Conservation (phyloP, 2,113 vertebrate genomes). For the Isurus oxyrinchus region DNA sequence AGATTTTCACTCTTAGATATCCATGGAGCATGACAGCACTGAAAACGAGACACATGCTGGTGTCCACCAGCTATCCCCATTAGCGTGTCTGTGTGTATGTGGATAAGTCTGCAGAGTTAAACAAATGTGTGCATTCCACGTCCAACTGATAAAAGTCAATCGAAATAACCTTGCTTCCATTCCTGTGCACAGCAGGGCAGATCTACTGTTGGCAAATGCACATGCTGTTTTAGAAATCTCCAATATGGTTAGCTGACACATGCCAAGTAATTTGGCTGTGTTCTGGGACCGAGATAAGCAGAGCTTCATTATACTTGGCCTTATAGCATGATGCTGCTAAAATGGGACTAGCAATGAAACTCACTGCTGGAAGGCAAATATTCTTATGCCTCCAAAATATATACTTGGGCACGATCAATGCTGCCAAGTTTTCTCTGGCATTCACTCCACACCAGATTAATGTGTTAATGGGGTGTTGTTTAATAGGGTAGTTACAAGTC, state of each 20-base stretch:
- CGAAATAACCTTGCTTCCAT: background rate
- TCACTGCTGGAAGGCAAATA: conserved; percentile 9
- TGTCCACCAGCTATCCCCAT: background rate
- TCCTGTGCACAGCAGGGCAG: background rate
- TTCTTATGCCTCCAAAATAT: background rate
- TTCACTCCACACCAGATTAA: background rate
- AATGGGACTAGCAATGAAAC: background rate
- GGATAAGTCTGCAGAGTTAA: background rate
- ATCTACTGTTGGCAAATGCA: background rate
- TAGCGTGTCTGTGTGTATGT: background rate
- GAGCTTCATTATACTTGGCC: background rate
- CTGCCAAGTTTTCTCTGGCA: background rate
- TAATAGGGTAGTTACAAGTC: conserved; percentile 10
- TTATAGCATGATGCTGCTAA: background rate
- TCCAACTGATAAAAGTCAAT: conserved; percentile 19
- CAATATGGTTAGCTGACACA: background rate
- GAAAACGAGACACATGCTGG: background rate
- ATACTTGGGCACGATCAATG: background rate
- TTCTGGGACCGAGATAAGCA: background rate
- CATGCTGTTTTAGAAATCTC: conserved; percentile 11
- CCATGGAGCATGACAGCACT: background rate
- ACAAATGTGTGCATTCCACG: background rate
- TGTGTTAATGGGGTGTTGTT: background rate
- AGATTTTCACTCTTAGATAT: background rate
- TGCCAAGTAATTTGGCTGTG: conserved; percentile 17